phyloP scores from a whole-genome alignment of 2,113 vertebrate genomes.

The Chloropsis hardwickii region DNA sequence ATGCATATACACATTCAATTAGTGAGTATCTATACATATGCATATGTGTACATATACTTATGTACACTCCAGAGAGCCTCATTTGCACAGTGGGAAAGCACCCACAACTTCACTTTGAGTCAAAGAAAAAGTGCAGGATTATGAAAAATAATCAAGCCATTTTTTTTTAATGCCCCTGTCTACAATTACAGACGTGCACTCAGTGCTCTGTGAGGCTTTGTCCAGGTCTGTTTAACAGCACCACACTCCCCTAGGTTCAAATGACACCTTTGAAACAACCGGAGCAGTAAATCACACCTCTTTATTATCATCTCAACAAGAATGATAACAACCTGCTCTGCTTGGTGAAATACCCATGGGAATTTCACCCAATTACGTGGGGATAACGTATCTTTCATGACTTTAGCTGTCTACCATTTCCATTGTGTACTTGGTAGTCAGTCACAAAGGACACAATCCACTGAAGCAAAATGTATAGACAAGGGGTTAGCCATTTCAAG shows the following conservation, averaged over 20 bases:
- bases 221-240: constrained; percentile 17
- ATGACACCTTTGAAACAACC: constrained; percentile 44
- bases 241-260: not conserved
- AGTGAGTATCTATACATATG: not conserved
- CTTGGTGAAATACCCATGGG: constrained; percentile 28
- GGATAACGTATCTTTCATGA: constrained; percentile 21
- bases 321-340: constrained; percentile 34
- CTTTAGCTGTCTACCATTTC: constrained; percentile 43
- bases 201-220: not conserved
- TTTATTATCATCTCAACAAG: constrained; percentile 56
- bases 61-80: not conserved
- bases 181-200: not conserved
- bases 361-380: constrained; percentile 30
- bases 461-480: constrained; percentile 39
- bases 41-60: not conserved
- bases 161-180: not conserved
- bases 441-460: constrained; percentile 18
- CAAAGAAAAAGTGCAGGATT: not conserved
- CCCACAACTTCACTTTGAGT: not conserved
- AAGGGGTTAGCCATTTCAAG: constrained; percentile 28
- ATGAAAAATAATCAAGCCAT: not conserved
- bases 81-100: not conserved
- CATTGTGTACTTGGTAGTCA: constrained; percentile 28
- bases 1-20: not conserved
- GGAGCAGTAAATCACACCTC: constrained; percentile 32